A percentile compares a stretch with the other conserved stretches of the same genome.
Conservation (phyloP, 2,888 invertebrate species). For the Cephus rjabovi region DNA sequence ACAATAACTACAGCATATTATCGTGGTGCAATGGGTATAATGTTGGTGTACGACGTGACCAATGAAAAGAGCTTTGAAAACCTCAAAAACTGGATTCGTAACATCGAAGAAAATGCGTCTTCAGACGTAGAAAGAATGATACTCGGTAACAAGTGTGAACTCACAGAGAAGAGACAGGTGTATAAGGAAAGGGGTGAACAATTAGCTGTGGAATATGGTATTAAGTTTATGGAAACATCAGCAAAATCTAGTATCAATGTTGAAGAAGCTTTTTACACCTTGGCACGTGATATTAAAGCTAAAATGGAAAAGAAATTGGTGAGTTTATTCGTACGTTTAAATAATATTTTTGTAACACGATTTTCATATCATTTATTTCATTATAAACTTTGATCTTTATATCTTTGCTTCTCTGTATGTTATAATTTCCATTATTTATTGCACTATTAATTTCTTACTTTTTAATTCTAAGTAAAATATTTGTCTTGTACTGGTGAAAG, state of each 20-base stretch:
- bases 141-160: constrained; percentile 98
- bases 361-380: constrained; percentile 36
- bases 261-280: constrained; percentile 96
- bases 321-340: constrained; percentile 58
- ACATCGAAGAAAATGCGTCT: constrained; percentile 99
- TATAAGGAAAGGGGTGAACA: constrained; percentile 97
- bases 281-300: constrained; percentile 97
- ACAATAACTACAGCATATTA: constrained; percentile 99
- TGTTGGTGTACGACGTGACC: constrained; percentile 99
- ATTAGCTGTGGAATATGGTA: constrained; percentile 97
- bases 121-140: constrained; percentile 99
- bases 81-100: constrained; percentile 99
- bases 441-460: constrained; percentile 39
- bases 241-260: constrained; percentile 98
- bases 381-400: constrained; percentile 40
- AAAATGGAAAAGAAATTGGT: constrained; percentile 99
- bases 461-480: constrained; percentile 22
- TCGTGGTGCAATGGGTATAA: constrained; percentile 99
- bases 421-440: constrained; percentile 34
- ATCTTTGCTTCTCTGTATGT: constrained; percentile 40
- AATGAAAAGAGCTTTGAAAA: constrained; percentile 99
- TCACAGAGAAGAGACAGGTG: constrained; percentile 93
- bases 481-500: not conserved
- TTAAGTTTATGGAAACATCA: constrained; percentile 99
- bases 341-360: constrained; percentile 43